A percentile compares a stretch with the other conserved stretches of the same genome.
Evolutionary conservation across 2,113 vertebrate genomes (phyloP).

Genomic region (Heterotilapia buettikoferi): DNA sequence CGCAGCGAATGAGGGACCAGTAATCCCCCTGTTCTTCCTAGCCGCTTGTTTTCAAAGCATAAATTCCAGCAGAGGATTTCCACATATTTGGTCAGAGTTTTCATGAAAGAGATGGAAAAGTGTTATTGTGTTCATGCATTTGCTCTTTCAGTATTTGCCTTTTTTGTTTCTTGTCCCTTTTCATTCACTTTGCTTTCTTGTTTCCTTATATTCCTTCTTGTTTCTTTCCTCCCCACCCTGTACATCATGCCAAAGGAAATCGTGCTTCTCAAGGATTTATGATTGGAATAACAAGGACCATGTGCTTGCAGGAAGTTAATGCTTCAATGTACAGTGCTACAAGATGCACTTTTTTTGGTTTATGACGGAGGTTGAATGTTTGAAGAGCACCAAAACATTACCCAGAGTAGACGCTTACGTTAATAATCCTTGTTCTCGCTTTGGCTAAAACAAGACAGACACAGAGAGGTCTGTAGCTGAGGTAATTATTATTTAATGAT

Average conservation of each 20-base stretch:
- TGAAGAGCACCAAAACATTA: slow-evolving; percentile 61
- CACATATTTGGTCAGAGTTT: slow-evolving; percentile 60
- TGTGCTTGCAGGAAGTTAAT: slow-evolving; percentile 50
- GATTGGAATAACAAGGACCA: slow-evolving; percentile 69
- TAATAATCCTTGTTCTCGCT: slow-evolving; percentile 56
- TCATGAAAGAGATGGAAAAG: slow-evolving; percentile 21
- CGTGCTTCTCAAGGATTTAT: slow-evolving; percentile 22
- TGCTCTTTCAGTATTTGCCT: not conserved
- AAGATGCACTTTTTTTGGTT: slow-evolving; percentile 43
- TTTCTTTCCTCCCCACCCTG: not conserved
- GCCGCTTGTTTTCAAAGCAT: slow-evolving; percentile 57
- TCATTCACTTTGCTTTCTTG: not conserved
- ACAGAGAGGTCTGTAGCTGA: slow-evolving; percentile 54
- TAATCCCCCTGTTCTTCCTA: slow-evolving; percentile 50
- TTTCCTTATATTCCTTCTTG: not conserved
- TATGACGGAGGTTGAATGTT: slow-evolving; percentile 33
- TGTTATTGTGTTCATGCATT: slow-evolving; percentile 1
- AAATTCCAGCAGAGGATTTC: slow-evolving; percentile 64
- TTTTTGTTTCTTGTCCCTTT: not conserved
- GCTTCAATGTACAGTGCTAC: slow-evolving; percentile 49
- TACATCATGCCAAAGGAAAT: slow-evolving; percentile 39
- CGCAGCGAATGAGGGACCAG: slow-evolving; percentile 38
- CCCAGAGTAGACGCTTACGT: slow-evolving; percentile 41
- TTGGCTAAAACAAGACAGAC: slow-evolving; percentile 52
- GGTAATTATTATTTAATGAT: slow-evolving; percentile 71